Evolutionary conservation across 2,113 vertebrate genomes (phyloP), one percentile per base, ranked within the genome.

Genomic region (Origma solitaria): DNA sequence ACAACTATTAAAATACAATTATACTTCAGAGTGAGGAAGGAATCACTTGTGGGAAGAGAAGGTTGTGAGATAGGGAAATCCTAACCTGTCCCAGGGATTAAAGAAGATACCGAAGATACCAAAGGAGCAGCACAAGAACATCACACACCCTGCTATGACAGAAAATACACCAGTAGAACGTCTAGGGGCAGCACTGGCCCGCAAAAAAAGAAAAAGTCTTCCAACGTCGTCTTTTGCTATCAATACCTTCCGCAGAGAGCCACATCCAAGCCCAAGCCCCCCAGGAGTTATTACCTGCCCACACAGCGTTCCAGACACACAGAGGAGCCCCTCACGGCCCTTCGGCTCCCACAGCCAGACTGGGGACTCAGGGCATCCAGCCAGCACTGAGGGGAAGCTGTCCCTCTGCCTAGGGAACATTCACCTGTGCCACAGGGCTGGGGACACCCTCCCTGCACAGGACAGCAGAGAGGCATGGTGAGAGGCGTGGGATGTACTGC

Each of bases 401-500:
- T 1, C 0, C 35, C 12, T 9, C 22, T 25, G 1, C 45, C 14
- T 1, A 5, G 5, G 30, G 40, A 76, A 5, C 35, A 13, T 0
- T 0, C n/a, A 5, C 3, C n/a, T n/a, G 42, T 9, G 6, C 17
- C n/a, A 2, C 60, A 35, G 17, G 12, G 4, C 33, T 18, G 3
- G 18, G 12, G n/a, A 54, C 18, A 13, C 7, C 27, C 20, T 11
- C 23, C 30, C 44, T 4, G 7, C 9, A 1, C 3, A 1, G 31
- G 15, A 11, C 1, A 57, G 40, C 0, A 7, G 11, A 17, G 10
- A 17, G 20, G 6, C 44, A 30, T 5, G 0, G 23, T 13, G 4
- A 38, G 2, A 47, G 5, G 0, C 18, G 1, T 6, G 6, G 3
- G 3, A 3, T 0, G 3, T 3, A 17, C 62, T 11, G 18, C 22